A percentile compares a stretch with the other conserved stretches of the same genome.
Evolutionary conservation across 2,888 invertebrate species (phyloP).

Genomic region (Yponomeuta cagnagella): DNA sequence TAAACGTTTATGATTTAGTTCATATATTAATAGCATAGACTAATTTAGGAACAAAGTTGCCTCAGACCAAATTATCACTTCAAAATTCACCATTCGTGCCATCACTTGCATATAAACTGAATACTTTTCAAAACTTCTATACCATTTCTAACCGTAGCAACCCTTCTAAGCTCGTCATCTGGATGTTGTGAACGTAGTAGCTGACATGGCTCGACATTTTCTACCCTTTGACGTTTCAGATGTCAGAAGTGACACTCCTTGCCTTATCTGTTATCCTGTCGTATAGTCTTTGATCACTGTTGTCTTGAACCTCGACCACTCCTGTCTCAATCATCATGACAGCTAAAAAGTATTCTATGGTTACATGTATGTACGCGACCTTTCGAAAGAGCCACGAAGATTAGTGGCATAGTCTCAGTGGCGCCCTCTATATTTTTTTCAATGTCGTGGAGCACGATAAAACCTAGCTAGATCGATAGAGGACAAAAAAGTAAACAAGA

Average conservation of each 20-base stretch:
- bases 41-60: too few species aligned
- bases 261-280: conserved; percentile 56
- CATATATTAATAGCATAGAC: too few species aligned
- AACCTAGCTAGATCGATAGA: too few species aligned
- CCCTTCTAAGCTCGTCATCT: conserved; percentile 61
- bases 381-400: too few species aligned
- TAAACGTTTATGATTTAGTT: too few species aligned
- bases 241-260: conserved; percentile 39
- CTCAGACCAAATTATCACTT: too few species aligned
- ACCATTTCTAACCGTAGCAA: conserved; percentile 66
- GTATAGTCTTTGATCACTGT: conserved; percentile 62
- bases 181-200: conserved; percentile 74
- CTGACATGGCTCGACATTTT: conserved; percentile 52
- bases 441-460: too few species aligned
- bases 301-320: conserved; percentile 29
- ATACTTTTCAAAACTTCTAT: conserved; percentile 36
- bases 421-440: too few species aligned
- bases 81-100: background rate
- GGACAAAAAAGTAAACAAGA: too few species aligned
- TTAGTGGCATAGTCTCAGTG: too few species aligned
- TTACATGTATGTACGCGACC: too few species aligned
- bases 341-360: too few species aligned
- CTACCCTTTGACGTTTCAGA: conserved; percentile 50
- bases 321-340: background rate
- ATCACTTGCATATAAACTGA: background rate